These are phyloP conservation scores for Microctonus aethiopoides DNA, from an alignment of 2,888 invertebrate genomes.

Conservation along the genomic window DNA sequence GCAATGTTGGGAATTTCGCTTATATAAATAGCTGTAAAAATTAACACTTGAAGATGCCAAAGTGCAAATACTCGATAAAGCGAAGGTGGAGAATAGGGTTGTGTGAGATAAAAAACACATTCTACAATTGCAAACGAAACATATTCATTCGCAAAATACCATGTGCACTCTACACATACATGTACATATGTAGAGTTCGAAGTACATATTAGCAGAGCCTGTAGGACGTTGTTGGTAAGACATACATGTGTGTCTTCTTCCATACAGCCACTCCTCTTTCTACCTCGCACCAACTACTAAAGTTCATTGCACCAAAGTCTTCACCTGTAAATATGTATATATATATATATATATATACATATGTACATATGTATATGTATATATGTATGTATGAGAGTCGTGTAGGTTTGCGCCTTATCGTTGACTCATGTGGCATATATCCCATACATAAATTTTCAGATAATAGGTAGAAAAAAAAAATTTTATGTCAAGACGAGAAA, in stretches of 20 bases:
- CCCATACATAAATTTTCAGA: constrained; percentile 35
- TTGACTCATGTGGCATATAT: constrained; percentile 17
- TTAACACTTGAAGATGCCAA: neutral
- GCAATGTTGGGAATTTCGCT: neutral
- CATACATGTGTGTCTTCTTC: constrained; percentile 6
- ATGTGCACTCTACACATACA: too few relatives aligned
- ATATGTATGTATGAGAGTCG: constrained; percentile 18
- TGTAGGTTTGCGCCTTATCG: constrained; percentile 23
- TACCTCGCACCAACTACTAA: constrained; percentile 45
- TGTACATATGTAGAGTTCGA: neutral
- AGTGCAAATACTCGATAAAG: neutral
- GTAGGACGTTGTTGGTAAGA: constrained; percentile 28
- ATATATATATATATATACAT: constrained; percentile 28
- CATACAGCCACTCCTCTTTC: neutral
- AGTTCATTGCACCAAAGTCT: constrained; percentile 46
- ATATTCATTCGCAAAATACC: neutral
- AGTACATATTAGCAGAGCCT: neutral
- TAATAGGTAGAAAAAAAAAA: constrained; percentile 5
- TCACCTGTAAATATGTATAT: constrained; percentile 23
- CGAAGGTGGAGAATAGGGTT: neutral
- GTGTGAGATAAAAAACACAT: too few relatives aligned
- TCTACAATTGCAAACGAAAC: neutral
- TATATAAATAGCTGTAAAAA: neutral
- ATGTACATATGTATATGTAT: constrained; percentile 23
- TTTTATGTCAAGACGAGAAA: neutral